Evolutionary conservation across 2,113 vertebrate species (phyloP).

Genomic region (Haplochromis vanheusdeni): DNA sequence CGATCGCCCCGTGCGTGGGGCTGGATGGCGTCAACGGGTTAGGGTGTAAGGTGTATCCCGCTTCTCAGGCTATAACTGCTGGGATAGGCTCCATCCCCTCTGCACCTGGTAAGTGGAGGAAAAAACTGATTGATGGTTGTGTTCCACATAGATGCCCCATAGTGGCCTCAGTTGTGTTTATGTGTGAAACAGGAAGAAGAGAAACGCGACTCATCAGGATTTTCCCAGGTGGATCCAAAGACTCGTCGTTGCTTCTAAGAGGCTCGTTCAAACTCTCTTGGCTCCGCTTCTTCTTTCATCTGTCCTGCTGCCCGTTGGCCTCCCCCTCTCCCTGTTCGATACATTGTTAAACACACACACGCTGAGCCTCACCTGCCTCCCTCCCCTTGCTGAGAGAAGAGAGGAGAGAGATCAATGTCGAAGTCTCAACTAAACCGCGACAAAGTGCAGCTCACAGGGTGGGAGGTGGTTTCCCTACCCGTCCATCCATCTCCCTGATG

Average conservation of each 20-base stretch:
- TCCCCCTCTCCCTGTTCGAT: conserved; percentile 35
- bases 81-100: background rate
- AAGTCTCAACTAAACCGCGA: conserved; percentile 54
- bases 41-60: background rate
- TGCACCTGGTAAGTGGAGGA: background rate
- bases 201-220: background rate
- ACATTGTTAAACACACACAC: conserved; percentile 48
- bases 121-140: background rate
- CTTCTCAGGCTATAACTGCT: background rate
- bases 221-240: conserved; percentile 4
- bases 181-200: background rate
- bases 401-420: conserved; percentile 66
- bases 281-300: conserved; percentile 23
- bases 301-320: background rate
- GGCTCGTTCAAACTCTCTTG: background rate
- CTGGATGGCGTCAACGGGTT: background rate
- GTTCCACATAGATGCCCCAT: background rate
- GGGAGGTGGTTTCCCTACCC: conserved; percentile 18
- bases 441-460: conserved; percentile 28
- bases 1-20: background rate
- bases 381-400: conserved; percentile 9
- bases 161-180: background rate
- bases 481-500: conserved; percentile 25
- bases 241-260: conserved; percentile 5
- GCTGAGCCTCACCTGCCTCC: conserved; percentile 48